phyloP scores from a whole-genome alignment of 2,888 invertebrate species.

The Exocentrus adspersus region DNA sequence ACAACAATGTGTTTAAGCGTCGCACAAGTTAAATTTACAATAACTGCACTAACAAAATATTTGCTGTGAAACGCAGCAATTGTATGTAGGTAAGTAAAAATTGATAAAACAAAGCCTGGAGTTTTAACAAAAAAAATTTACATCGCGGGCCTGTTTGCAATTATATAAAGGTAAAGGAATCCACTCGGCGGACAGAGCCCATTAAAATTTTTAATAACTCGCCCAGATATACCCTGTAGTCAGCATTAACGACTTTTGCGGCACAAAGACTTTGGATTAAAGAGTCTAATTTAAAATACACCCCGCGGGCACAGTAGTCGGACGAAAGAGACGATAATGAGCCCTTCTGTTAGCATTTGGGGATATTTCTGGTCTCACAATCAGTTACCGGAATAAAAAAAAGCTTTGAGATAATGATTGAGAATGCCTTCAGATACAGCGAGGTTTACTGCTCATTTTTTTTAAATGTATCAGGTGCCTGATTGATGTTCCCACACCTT shows the following conservation, averaged over 20 bases:
- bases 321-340: slow-evolving; percentile 27
- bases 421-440: not conserved
- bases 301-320: slow-evolving; percentile 17
- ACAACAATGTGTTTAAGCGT: too few species aligned
- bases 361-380: slow-evolving; percentile 15
- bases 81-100: too few species aligned
- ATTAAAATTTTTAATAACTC: slow-evolving; percentile 29
- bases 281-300: slow-evolving; percentile 32
- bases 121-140: slow-evolving; percentile 15
- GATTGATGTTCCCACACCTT: too few species aligned
- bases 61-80: too few species aligned
- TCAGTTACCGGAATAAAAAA: slow-evolving; percentile 1
- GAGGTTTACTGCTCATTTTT: too few species aligned
- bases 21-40: too few species aligned
- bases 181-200: not conserved
- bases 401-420: too few species aligned
- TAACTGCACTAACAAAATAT: too few species aligned
- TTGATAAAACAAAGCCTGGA: not conserved
- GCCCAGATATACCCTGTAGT: slow-evolving; percentile 23
- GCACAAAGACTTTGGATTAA: slow-evolving; percentile 29
- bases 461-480: too few species aligned
- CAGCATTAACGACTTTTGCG: slow-evolving; percentile 10
- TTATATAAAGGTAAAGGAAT: slow-evolving; percentile 7
- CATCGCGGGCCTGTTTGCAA: not conserved
- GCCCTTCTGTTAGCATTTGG: slow-evolving; percentile 29